Conservation (phyloP, 2,113 vertebrate species). For the Paracanthobrama guichenoti region DNA sequence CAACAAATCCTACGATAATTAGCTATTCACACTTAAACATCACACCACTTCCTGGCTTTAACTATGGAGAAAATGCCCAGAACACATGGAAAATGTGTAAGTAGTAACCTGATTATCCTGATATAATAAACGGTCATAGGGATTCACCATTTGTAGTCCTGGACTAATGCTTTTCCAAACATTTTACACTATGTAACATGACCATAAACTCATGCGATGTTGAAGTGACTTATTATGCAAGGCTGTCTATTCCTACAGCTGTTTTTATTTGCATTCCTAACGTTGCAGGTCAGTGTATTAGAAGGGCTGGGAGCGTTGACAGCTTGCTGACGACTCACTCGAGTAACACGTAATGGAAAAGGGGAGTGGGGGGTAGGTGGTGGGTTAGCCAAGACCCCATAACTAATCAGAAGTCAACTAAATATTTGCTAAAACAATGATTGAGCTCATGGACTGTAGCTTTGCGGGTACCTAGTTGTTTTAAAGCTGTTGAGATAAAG, state of each 20-base stretch:
- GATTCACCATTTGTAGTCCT: not conserved
- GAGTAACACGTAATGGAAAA: slow-evolving; percentile 15
- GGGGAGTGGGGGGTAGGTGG: not conserved
- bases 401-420: slow-evolving; percentile 21
- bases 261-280: slow-evolving; percentile 42
- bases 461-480: not conserved
- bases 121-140: not conserved
- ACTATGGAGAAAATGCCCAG: not conserved
- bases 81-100: not conserved
- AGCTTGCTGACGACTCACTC: slow-evolving; percentile 56
- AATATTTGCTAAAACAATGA: slow-evolving; percentile 22
- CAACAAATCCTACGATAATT: not conserved
- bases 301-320: slow-evolving; percentile 40
- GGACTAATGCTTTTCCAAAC: not conserved
- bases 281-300: slow-evolving; percentile 11
- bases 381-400: not conserved
- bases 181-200: slow-evolving; percentile 30
- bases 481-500: slow-evolving; percentile 1
- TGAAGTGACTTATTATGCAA: slow-evolving; percentile 36
- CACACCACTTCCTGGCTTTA: not conserved
- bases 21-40: not conserved
- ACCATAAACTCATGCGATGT: slow-evolving; percentile 31
- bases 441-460: not conserved
- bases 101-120: not conserved
- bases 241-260: slow-evolving; percentile 37